phyloP scores from a whole-genome alignment of 2,797 vertebrate genomes.

The Todus mexicanus region DNA sequence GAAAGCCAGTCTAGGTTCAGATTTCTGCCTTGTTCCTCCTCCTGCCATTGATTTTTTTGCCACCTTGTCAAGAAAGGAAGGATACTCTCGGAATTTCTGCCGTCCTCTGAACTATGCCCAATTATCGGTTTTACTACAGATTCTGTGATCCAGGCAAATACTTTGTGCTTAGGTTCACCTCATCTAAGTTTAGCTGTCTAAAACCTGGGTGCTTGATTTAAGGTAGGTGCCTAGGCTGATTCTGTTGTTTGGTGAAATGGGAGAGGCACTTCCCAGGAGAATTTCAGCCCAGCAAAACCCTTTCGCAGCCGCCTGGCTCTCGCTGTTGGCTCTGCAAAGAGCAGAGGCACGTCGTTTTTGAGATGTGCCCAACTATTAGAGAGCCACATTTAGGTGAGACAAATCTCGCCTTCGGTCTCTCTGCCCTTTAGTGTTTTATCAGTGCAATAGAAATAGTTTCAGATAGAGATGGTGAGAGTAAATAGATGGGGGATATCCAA shows the following conservation, averaged over 20 bases:
- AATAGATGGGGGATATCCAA: neutral
- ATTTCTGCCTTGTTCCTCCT: neutral
- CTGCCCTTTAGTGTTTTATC: neutral
- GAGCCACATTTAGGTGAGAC: neutral
- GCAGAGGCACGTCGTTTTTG: neutral
- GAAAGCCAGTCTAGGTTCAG: neutral
- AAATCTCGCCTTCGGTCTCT: neutral
- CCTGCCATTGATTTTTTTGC: neutral
- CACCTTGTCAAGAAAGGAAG: neutral
- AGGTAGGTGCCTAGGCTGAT: neutral
- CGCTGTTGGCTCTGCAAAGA: neutral
- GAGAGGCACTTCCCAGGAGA: neutral
- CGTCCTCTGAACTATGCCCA: neutral
- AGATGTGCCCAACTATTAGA: neutral
- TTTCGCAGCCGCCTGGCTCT: neutral
- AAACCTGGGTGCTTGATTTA: neutral
- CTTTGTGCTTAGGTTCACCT: neutral
- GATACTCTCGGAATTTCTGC: neutral
- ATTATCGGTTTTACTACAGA: neutral
- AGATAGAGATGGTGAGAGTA: neutral
- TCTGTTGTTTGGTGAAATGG: neutral
- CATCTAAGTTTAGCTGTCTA: neutral
- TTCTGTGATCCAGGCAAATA: neutral
- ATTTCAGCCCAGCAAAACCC: neutral
- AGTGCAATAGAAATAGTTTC: constrained; percentile 19